phyloP scores from a whole-genome alignment of 1,140 invertebrate genomes.

The Papilio xuthus region DNA sequence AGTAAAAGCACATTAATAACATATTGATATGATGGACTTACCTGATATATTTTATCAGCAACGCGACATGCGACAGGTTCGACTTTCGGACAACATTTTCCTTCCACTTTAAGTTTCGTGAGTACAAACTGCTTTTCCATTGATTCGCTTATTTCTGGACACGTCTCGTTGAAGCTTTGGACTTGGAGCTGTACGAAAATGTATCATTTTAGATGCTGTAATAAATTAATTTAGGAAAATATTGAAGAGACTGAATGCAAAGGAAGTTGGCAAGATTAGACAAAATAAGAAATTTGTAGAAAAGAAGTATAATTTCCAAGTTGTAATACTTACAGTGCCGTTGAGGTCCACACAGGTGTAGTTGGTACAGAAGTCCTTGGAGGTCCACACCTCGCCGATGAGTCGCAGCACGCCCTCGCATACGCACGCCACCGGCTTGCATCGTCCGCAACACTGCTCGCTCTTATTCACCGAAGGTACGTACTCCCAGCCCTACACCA shows the following conservation, averaged over 20 bases:
- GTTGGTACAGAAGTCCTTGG: conserved; percentile 83
- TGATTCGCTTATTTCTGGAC: conserved; percentile 64
- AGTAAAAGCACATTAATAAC: no score
- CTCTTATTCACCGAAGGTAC: conserved; percentile 60
- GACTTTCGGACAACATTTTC: conserved; percentile 82
- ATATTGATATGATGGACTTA: conserved; percentile 42
- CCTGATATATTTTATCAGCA: conserved; percentile 80
- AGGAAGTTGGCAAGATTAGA: not conserved
- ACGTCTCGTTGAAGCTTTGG: conserved; percentile 71
- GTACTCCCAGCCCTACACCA: conserved; percentile 74
- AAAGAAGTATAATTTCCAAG: not conserved
- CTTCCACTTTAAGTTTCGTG: conserved; percentile 67
- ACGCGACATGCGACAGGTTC: conserved; percentile 82
- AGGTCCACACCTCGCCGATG: conserved; percentile 83
- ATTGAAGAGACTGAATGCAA: not conserved
- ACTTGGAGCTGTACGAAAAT: conserved; percentile 68
- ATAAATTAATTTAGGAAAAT: not conserved
- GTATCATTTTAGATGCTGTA: not conserved
- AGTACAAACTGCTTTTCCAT: conserved; percentile 79
- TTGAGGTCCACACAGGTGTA: conserved; percentile 82
- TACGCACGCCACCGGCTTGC: conserved; percentile 84
- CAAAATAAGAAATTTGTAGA: not conserved
- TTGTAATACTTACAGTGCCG: conserved; percentile 78
- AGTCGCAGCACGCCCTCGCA: conserved; percentile 78
- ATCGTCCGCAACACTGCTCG: conserved; percentile 85